A percentile compares a stretch with the other conserved stretches of the same genome.
phyloP scores from a whole-genome alignment of 2,888 invertebrate genomes.

The Caenorhabditis sp. region DNA sequence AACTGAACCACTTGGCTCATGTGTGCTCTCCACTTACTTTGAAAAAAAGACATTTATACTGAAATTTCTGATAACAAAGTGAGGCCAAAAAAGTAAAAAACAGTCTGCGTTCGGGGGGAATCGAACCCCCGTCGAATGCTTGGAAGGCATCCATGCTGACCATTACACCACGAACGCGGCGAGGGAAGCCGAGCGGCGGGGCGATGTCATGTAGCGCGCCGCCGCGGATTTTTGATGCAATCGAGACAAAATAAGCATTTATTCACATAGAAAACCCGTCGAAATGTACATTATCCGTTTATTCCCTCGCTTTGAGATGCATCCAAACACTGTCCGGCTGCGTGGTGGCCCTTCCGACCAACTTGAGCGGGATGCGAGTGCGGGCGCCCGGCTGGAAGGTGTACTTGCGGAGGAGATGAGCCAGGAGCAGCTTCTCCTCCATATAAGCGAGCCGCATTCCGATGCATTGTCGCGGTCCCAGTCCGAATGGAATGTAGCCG shows the following conservation, averaged over 20 bases:
- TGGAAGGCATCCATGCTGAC: slow-evolving; percentile 74
- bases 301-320: background rate
- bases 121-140: slow-evolving; percentile 73
- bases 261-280: too few species aligned
- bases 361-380: slow-evolving; percentile 26
- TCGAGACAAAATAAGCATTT: too few species aligned
- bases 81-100: too few species aligned
- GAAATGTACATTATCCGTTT: too few species aligned
- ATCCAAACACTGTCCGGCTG: background rate
- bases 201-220: too few species aligned
- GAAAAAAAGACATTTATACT: too few species aligned
- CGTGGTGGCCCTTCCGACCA: slow-evolving; percentile 21
- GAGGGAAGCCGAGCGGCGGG: too few species aligned
- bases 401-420: slow-evolving; percentile 64
- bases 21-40: too few species aligned
- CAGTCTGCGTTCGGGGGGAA: slow-evolving; percentile 71
- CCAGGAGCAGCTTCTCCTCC: slow-evolving; percentile 72
- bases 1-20: too few species aligned
- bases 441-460: slow-evolving; percentile 74
- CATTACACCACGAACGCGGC: slow-evolving; percentile 73
- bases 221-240: too few species aligned
- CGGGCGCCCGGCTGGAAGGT: slow-evolving; percentile 6
- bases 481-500: slow-evolving; percentile 65
- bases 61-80: too few species aligned
- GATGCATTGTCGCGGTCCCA: slow-evolving; percentile 73